Evolutionary conservation across 2,113 vertebrate genomes (phyloP).

Genomic region (Menura novaehollandiae): DNA sequence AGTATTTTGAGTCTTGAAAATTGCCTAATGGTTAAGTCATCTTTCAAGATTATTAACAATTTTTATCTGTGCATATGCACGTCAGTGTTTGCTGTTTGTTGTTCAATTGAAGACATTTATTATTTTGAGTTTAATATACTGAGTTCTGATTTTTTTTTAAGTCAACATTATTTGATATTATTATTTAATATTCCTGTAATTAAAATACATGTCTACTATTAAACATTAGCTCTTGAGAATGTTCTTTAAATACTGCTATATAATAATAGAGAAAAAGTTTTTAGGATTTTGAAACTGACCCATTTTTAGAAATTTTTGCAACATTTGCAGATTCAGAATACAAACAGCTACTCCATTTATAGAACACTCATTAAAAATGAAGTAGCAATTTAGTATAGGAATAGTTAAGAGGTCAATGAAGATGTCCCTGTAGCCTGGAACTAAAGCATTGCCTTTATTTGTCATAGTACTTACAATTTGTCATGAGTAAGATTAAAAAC

Average conservation of each 20-base stretch:
- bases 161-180: not conserved
- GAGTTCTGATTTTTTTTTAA: not conserved
- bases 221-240: not conserved
- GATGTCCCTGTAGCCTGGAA: not conserved
- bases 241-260: not conserved
- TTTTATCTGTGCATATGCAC: not conserved
- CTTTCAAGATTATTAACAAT: not conserved
- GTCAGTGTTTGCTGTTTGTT: not conserved
- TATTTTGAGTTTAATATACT: not conserved
- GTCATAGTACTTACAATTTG: not conserved
- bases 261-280: not conserved
- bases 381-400: not conserved
- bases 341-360: not conserved
- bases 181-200: not conserved
- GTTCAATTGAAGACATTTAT: not conserved
- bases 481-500: not conserved
- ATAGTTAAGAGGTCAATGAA: not conserved
- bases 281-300: not conserved
- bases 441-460: not conserved
- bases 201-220: not conserved
- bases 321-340: conserved; percentile 5
- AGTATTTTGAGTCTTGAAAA: not conserved
- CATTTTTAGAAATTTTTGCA: conserved; percentile 21
- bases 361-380: conserved; percentile 42
- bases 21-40: not conserved